Percentiles rank a stretch among this genome's conserved stretches.
Evolutionary conservation across 2,888 invertebrate genomes (phyloP).

Genomic region (Caenorhabditis virilis): DNA sequence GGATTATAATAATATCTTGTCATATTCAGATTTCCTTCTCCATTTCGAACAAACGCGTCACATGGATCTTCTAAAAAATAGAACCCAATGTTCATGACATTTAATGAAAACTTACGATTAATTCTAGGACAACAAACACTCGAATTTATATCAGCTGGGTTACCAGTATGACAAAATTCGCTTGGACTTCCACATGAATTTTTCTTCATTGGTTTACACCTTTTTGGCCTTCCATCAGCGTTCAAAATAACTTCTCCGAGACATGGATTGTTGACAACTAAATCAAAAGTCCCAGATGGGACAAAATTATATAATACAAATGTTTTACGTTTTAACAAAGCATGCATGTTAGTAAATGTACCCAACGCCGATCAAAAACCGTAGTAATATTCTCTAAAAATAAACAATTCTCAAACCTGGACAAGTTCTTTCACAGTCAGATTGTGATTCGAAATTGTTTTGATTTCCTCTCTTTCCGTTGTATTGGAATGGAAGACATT

Average conservation of each 20-base stretch:
- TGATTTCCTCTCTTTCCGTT: slow-evolving; percentile 67
- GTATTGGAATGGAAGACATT: slow-evolving; percentile 68
- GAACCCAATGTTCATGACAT: not conserved
- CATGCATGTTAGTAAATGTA: slow-evolving; percentile 3
- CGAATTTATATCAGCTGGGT: slow-evolving; percentile 26
- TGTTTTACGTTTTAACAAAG: no score
- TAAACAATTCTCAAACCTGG: slow-evolving; percentile 53
- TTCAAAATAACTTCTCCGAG: slow-evolving; percentile 43
- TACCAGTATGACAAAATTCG: slow-evolving; percentile 51
- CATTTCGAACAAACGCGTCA: slow-evolving; percentile 43
- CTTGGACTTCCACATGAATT: slow-evolving; percentile 21
- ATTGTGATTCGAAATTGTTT: slow-evolving; percentile 65
- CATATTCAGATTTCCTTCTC: slow-evolving; percentile 46
- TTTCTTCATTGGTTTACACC: slow-evolving; percentile 35
- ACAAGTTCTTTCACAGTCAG: slow-evolving; percentile 66
- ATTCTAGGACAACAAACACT: slow-evolving; percentile 51
- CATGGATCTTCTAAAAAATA: slow-evolving; percentile 49
- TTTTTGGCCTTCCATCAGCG: slow-evolving; percentile 24
- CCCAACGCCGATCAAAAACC: slow-evolving; percentile 25
- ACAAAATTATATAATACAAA: no score
- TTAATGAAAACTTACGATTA: slow-evolving; percentile 38
- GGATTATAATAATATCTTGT: slow-evolving; percentile 58
- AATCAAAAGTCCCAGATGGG: slow-evolving; percentile 13
- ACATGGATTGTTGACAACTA: slow-evolving; percentile 61
- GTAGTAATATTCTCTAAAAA: not conserved